These are phyloP conservation scores for Andricus curvator DNA, from an alignment of 2,888 invertebrate species.

Conservation along the genomic window DNA sequence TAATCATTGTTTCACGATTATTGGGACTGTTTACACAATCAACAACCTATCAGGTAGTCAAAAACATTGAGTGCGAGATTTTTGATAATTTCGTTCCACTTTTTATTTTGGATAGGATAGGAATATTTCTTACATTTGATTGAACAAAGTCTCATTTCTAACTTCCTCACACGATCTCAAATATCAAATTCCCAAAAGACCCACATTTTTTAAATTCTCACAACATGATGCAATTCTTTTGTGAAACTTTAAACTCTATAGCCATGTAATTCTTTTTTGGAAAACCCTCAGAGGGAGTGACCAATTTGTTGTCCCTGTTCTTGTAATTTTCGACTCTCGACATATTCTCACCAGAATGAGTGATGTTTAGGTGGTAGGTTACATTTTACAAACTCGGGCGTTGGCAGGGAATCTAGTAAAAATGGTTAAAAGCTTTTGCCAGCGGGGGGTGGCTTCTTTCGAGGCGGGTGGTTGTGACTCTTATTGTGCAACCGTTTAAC, in stretches of 20 bases:
- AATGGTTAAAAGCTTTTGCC: constrained; percentile 69
- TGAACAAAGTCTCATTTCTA: neutral
- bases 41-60: too few relatives aligned
- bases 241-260: neutral
- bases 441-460: constrained; percentile 63
- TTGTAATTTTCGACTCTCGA: constrained; percentile 30
- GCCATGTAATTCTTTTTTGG: constrained; percentile 14
- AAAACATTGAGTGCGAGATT: too few relatives aligned
- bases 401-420: constrained; percentile 55
- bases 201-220: neutral
- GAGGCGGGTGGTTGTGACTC: constrained; percentile 54
- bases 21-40: too few relatives aligned
- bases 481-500: constrained; percentile 64
- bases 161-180: neutral
- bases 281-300: constrained; percentile 22
- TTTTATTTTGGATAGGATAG: too few relatives aligned
- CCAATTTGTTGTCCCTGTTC: constrained; percentile 5
- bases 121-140: neutral
- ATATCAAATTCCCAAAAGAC: neutral
- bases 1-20: too few relatives aligned
- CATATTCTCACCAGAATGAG: constrained; percentile 25
- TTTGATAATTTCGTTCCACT: too few relatives aligned
- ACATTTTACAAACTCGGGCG: constrained; percentile 45
- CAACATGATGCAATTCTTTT: neutral
- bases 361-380: constrained; percentile 49